A percentile compares a stretch with the other conserved stretches of the same genome.
These are phyloP conservation scores for Myotis findleyi DNA, from an alignment of 2,797 vertebrate species.

Conservation along the genomic window DNA sequence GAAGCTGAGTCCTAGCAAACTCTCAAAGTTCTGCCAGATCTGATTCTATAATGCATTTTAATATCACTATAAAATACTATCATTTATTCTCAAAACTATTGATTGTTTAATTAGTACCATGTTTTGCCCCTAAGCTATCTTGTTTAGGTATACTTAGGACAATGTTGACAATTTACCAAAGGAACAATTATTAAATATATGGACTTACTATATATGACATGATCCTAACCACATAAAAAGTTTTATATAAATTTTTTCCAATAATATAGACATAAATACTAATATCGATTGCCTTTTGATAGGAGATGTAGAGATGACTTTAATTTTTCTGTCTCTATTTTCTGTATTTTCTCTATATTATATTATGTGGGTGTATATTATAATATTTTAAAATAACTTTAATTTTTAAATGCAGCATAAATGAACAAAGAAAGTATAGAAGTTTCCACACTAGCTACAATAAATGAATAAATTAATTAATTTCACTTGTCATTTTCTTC, in stretches of 20 bases:
- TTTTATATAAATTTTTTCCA: not conserved
- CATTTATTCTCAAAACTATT: not conserved
- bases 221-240: not conserved
- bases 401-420: not conserved
- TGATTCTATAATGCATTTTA: not conserved
- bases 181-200: not conserved
- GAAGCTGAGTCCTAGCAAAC: not conserved
- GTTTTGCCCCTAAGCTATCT: not conserved
- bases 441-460: not conserved
- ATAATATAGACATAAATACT: not conserved
- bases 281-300: not conserved
- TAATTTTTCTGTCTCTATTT: not conserved
- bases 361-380: not conserved
- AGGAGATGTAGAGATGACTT: not conserved
- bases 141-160: not conserved
- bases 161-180: not conserved
- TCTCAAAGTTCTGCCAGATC: not conserved
- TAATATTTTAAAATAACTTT: not conserved
- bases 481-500: conserved; percentile 9
- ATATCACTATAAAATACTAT: not conserved
- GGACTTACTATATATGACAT: not conserved
- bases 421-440: not conserved
- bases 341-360: not conserved
- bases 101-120: not conserved
- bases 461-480: not conserved